Evolutionary conservation across 2,888 invertebrate genomes (phyloP), one percentile per base, ranked within the genome.

Genomic region (Ophion costatus): DNA sequence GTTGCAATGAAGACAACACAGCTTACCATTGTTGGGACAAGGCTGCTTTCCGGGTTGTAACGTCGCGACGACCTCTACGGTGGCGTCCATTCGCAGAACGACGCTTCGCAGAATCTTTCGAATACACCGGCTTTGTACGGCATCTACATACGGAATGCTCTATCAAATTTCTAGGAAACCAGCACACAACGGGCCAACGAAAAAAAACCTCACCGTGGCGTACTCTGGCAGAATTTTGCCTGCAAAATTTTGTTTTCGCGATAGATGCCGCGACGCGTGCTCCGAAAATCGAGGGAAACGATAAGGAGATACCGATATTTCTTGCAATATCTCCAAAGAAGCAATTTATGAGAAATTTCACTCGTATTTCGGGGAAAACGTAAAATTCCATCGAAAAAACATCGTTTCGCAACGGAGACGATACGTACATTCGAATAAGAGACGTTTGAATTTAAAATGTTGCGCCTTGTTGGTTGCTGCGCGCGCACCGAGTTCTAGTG

Each of bases 1-100:
- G 20, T 20, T 3, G 20, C 24, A 63, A 45, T 5, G 64, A 17
- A 74, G 56, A 59, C 17, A 78, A 64, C 45, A 11, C 82, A 67
- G 17, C 73, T 83, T 51, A 82, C 82, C 82, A 82, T 77, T 82
- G 64, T 73, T 4, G 64, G 20, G 5, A 71, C 66, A 14, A 70
- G 38, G 38, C 38, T 38, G 38, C 29, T 74, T 22, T 14, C n/a
- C 29, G 56, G 6, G 42, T 73, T 10, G 14, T 59, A 7, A 70
- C 17, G 29, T 4, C 9, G 9, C 38, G 38, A 9, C 7, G 38
- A 38, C 38, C 38, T 38, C 38, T 38, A 38, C 38, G 6, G 38
- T 38, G 38, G 38, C 38, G 38, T 38, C 38, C 7, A 38, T 38
- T 3, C 33, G 5, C 38, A 38, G 7, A 33, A 38, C 38, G 9